Conservation (phyloP, 1,140 invertebrate species). For the Bradysia coprophila region DNA sequence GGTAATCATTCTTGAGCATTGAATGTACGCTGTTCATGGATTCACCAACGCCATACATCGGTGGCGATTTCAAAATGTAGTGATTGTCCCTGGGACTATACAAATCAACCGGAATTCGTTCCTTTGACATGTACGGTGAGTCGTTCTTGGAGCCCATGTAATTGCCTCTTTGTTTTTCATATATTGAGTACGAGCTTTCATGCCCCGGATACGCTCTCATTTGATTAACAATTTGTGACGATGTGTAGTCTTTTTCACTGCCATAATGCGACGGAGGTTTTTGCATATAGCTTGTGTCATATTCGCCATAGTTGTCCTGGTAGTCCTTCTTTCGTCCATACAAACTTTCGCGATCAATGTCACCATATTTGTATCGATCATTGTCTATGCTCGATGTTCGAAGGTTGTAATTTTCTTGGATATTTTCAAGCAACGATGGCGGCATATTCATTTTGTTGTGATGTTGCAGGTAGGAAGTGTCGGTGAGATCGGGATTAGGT, state of each 20-base stretch:
- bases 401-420: constrained; percentile 29
- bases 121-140: constrained; percentile 22
- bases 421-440: constrained; percentile 34
- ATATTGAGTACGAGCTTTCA: constrained; percentile 17
- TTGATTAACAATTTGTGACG: constrained; percentile 17
- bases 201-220: constrained; percentile 19
- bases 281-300: constrained; percentile 3
- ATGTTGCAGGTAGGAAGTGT: constrained; percentile 31
- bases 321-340: constrained; percentile 16
- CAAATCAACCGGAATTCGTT: constrained; percentile 18
- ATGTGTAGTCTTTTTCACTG: background rate
- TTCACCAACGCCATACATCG: constrained; percentile 10
- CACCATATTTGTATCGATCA: constrained; percentile 25
- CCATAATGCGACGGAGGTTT: background rate
- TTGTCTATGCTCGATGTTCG: constrained; percentile 25
- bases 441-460: constrained; percentile 30
- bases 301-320: constrained; percentile 16
- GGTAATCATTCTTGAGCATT: constrained; percentile 33
- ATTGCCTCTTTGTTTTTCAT: constrained; percentile 20
- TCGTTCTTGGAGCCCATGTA: constrained; percentile 16
- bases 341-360: constrained; percentile 10
- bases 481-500: constrained; percentile 50
- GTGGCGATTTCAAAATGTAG: constrained; percentile 17
- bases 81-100: constrained; percentile 20
- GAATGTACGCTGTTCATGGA: constrained; percentile 27